Percentiles rank a stretch among this genome's conserved stretches.
Conservation (phyloP, 2,113 vertebrate species). For the Seriola quinqueradiata region DNA sequence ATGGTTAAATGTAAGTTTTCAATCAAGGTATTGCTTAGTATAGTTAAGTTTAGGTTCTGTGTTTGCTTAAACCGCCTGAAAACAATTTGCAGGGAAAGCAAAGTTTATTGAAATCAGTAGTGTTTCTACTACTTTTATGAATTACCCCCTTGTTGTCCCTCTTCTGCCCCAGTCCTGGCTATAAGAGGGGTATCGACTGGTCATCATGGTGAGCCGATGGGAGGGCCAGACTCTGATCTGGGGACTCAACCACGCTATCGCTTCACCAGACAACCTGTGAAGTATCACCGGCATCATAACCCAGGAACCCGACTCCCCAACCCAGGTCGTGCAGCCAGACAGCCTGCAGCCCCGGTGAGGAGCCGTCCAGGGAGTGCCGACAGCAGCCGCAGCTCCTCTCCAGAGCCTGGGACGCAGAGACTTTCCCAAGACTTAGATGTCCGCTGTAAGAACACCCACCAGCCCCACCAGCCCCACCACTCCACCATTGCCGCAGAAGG, state of each 20-base stretch:
- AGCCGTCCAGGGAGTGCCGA: constrained; percentile 55
- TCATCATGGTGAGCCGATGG: constrained; percentile 32
- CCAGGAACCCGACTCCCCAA: constrained; percentile 57
- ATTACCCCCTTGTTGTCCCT: constrained; percentile 14
- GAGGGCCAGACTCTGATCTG: constrained; percentile 32
- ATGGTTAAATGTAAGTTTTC: too few relatives aligned
- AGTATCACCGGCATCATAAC: constrained; percentile 81
- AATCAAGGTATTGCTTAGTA: not conserved
- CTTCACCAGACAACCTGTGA: constrained; percentile 89
- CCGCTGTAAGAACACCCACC: constrained; percentile 75
- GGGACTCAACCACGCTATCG: constrained; percentile 80
- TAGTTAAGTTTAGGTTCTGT: not conserved
- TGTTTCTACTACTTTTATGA: constrained; percentile 13
- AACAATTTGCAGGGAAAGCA: not conserved
- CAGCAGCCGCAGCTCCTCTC: constrained; percentile 76
- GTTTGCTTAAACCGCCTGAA: not conserved
- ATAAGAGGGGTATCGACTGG: constrained; percentile 65
- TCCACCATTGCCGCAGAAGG: constrained; percentile 10
- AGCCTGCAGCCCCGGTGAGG: constrained; percentile 26
- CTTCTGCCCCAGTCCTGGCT: constrained; percentile 81
- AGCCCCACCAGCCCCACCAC: constrained; percentile 63
- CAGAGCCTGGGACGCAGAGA: constrained; percentile 57
- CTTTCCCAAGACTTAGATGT: constrained; percentile 71
- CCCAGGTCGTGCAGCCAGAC: constrained; percentile 51
- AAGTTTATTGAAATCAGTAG: not conserved